Percentiles rank a stretch among this genome's conserved stretches.
Evolutionary conservation across 2,113 vertebrate species (phyloP).

Genomic region (Haplochromis vanheusdeni): DNA sequence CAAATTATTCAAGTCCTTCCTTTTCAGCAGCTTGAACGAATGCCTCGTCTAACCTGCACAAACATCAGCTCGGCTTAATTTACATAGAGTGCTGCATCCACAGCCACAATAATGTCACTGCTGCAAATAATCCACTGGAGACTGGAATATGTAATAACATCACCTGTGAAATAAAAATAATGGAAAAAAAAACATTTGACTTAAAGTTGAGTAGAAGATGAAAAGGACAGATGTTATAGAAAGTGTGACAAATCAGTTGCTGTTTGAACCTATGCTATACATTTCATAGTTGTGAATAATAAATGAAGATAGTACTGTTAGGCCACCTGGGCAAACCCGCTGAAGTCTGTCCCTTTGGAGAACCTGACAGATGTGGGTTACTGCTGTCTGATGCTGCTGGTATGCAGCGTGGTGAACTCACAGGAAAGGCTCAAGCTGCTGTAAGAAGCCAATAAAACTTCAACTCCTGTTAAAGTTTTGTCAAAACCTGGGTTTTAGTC

Average conservation of each 20-base stretch:
- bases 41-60: background rate
- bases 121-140: background rate
- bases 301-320: background rate
- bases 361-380: background rate
- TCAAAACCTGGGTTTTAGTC: background rate
- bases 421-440: background rate
- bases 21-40: background rate
- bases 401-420: background rate
- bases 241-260: background rate
- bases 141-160: background rate
- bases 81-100: background rate
- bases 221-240: background rate
- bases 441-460: background rate
- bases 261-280: background rate
- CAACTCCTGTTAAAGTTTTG: background rate
- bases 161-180: background rate
- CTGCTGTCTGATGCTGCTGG: background rate
- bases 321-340: background rate
- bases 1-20: background rate
- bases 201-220: background rate
- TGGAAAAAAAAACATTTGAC: accelerated
- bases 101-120: background rate
- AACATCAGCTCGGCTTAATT: background rate
- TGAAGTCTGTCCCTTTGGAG: background rate
- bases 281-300: background rate